Evolutionary conservation across 2,797 vertebrate species (phyloP).

Genomic region (Typhlichthys subterraneus): DNA sequence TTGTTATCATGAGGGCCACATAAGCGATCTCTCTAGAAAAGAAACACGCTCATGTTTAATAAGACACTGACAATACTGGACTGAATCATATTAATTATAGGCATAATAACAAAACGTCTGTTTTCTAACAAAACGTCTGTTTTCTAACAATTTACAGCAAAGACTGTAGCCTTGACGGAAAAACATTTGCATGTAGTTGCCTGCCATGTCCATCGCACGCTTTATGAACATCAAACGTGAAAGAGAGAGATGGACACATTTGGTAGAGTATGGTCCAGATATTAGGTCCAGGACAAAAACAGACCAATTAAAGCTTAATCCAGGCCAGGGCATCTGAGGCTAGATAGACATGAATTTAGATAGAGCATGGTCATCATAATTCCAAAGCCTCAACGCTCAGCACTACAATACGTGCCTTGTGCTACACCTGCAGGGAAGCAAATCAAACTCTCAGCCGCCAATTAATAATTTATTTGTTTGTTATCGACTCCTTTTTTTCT

Average conservation of each 20-base stretch:
- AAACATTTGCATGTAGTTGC: too few relatives aligned
- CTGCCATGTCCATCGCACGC: too few relatives aligned
- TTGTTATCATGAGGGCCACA: conserved; percentile 7
- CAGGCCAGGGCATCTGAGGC: conserved; percentile 26
- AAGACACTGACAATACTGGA: conserved; percentile 16
- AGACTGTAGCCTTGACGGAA: too few relatives aligned
- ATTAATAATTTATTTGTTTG: conserved; percentile 66
- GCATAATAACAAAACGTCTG: conserved; percentile 8
- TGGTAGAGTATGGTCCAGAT: neutral
- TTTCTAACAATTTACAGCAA: too few relatives aligned
- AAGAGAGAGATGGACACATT: too few relatives aligned
- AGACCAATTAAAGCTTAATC: conserved; percentile 5
- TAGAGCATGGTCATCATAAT: conserved; percentile 58
- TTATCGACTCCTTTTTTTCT: conserved; percentile 65
- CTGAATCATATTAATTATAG: neutral
- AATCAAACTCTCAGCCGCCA: conserved; percentile 74
- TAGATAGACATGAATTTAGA: conserved; percentile 24
- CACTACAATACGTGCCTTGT: conserved; percentile 31
- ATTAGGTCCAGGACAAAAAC: conserved; percentile 9
- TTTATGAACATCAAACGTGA: too few relatives aligned
- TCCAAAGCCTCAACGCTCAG: conserved; percentile 33
- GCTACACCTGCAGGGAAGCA: conserved; percentile 59
- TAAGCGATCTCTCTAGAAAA: conserved; percentile 25
- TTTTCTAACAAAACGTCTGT: conserved; percentile 3
- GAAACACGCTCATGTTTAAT: conserved; percentile 11